Evolutionary conservation across 1,140 invertebrate species (phyloP).

Genomic region (Meloidogyne chitwoodi): DNA sequence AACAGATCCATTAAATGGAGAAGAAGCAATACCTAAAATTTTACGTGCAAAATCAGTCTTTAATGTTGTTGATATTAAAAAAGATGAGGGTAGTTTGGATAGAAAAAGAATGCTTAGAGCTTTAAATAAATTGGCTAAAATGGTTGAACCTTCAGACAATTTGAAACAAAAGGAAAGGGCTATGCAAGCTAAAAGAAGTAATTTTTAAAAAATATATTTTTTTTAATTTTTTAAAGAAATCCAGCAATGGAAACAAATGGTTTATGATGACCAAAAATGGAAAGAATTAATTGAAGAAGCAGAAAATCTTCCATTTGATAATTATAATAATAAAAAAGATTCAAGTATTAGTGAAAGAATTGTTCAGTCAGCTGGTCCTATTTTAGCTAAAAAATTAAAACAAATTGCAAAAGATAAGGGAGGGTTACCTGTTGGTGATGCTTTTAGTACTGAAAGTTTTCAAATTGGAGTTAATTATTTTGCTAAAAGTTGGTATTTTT

Average conservation of each 20-base stretch:
- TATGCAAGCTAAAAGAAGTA: not conserved
- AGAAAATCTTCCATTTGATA: not conserved
- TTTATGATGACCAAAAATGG: conserved; percentile 2
- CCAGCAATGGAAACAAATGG: conserved; percentile 6
- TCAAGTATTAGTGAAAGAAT: not conserved
- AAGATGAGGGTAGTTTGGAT: not conserved
- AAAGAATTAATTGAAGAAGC: not conserved
- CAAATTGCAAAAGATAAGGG: not conserved
- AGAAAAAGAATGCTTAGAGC: not conserved
- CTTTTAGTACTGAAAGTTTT: conserved; percentile 7
- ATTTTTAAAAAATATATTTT: too few species aligned
- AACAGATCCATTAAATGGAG: not conserved
- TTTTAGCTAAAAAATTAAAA: not conserved
- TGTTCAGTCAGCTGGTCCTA: not conserved
- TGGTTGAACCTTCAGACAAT: not conserved
- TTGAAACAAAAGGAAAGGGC: not conserved
- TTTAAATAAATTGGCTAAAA: not conserved
- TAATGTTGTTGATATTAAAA: conserved; percentile 6
- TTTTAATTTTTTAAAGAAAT: not conserved
- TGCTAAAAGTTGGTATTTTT: not conserved
- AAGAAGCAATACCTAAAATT: not conserved
- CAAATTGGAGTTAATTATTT: conserved; percentile 6
- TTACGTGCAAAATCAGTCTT: conserved; percentile 1
- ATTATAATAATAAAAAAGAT: not conserved
- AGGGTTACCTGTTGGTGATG: conserved; percentile 4